A percentile compares a stretch with the other conserved stretches of the same genome.
phyloP scores from a whole-genome alignment of 2,888 invertebrate species.

The Apoderus coryli region DNA sequence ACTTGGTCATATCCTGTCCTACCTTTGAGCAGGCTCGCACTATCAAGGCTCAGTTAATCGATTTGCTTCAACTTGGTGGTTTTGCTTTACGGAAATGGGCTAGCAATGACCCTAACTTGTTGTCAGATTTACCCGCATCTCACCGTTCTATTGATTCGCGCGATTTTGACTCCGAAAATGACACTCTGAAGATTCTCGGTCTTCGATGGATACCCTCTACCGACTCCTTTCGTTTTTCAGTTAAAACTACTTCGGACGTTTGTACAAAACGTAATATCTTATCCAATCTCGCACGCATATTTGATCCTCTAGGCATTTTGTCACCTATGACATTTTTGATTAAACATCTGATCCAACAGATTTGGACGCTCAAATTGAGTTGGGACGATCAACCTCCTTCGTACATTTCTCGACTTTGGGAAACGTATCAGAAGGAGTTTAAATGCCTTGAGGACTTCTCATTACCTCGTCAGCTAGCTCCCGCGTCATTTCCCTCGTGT shows the following conservation, averaged over 20 bases:
- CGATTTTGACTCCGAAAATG: not conserved
- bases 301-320: constrained; percentile 2
- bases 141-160: not conserved
- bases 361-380: too few species aligned
- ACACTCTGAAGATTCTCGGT: constrained; percentile 1
- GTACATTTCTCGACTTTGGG: too few species aligned
- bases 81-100: not conserved
- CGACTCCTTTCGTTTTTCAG: not conserved
- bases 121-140: not conserved
- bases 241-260: not conserved
- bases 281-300: constrained; percentile 2
- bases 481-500: too few species aligned
- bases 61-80: not conserved
- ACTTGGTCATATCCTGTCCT: not conserved
- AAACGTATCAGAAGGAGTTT: too few species aligned
- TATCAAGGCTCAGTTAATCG: not conserved
- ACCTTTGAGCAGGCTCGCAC: not conserved
- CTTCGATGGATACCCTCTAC: constrained; percentile 1
- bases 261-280: not conserved
- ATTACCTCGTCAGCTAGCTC: too few species aligned
- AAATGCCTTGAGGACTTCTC: too few species aligned
- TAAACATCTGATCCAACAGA: too few species aligned
- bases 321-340: not conserved
- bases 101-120: not conserved
- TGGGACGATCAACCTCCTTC: too few species aligned